Base-by-base conservation (phyloP, 2,888 invertebrate genomes). In the Syrista parreyssii region DNA sequence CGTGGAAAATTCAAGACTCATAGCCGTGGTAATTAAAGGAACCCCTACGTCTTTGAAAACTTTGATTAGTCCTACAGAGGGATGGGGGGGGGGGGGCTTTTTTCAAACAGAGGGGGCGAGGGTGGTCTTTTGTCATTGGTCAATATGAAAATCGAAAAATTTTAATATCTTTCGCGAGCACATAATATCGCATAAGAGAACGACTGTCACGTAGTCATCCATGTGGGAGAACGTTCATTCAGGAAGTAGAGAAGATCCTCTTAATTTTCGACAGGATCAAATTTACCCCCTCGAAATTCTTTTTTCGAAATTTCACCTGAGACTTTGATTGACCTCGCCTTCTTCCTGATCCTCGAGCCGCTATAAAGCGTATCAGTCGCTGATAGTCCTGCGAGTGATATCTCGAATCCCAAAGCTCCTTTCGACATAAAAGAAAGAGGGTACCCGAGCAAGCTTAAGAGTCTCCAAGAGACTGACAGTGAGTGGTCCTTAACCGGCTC, bases 11-110 rank as follows among this genome's bases (percentile, higher is more conserved):
- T 31, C 31, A n/a, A 36, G 73, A 32, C 78, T 79, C 78, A 78
- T 79, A 76, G 76, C 78, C 71, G 72, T 40, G 73, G 82, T 77
- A 81, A 83, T 82, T 83, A 79, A 79, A 79, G 77, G 75, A 77
- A 77, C 40, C 68, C 34, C 40, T 74, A 75, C 36, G 36, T 76
- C 68, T 76, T 79, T 74, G 77, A 76, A 76, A 82, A 82, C 77
- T 82, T 82, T 68, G 33, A 79, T 76, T 31, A 77, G 72, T 30
- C 71, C 55, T 23, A 9, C 23, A 55, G 9, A n/a, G n/a, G n/a
- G n/a, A n/a, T n/a, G n/a, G n/a, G n/a, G n/a, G n/a, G n/a, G n/a
- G n/a, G 9, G 23, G 2, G 55, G 9, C 23, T 23, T 6, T 9
- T 23, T 2, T 55, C 55, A 23, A 23, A 55, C n/a, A n/a, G n/a